Evolutionary conservation across 2,888 invertebrate genomes (phyloP), one percentile per base, ranked within the genome.

Genomic region (Pristionchus mayeri): DNA sequence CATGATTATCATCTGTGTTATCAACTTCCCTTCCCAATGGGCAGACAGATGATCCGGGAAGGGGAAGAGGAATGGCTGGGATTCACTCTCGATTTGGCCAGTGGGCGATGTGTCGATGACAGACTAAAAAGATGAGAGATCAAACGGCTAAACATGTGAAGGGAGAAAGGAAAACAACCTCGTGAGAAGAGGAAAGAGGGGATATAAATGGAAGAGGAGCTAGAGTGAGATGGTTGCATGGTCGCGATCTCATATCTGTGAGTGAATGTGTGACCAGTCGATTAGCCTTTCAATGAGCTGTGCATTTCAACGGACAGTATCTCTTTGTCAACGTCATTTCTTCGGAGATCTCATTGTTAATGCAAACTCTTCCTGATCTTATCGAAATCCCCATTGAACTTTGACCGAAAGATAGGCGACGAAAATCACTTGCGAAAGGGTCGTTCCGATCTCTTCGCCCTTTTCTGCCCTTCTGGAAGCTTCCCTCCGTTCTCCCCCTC

Each of bases 101-200:
- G n/a, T n/a, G n/a, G n/a, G n/a, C n/a, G n/a, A n/a, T n/a, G n/a
- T n/a, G n/a, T n/a, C 67, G 67, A n/a, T 37, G 37, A n/a, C 27
- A 18, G 67, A 7, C 18, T 37, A 16, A 37, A 30, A 34, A 67
- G 34, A 40, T 18, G 16, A 37, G 40, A 67, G 67, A 67, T 67
- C 67, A 67, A 67, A 67, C 67, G 67, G 63, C 67, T 16, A 67
- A 40, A 18, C 67, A 67, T 67, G 67, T 67, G 67, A 67, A 67
- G 67, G 30, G 40, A 34, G 18, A 37, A 67, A 67, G 21, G 67
- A 67, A 67, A 67, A 67, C 67, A 67, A 67, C 37, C 34, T 67
- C 67, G 40, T 67, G 67, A 67, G 34, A 37, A 27, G 40, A 40
- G 37, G 37, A 37, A 40, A 40, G 67, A 37, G 67, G 67, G 67